phyloP scores from a whole-genome alignment of 2,113 vertebrate species.

The Pygoscelis antarcticus region DNA sequence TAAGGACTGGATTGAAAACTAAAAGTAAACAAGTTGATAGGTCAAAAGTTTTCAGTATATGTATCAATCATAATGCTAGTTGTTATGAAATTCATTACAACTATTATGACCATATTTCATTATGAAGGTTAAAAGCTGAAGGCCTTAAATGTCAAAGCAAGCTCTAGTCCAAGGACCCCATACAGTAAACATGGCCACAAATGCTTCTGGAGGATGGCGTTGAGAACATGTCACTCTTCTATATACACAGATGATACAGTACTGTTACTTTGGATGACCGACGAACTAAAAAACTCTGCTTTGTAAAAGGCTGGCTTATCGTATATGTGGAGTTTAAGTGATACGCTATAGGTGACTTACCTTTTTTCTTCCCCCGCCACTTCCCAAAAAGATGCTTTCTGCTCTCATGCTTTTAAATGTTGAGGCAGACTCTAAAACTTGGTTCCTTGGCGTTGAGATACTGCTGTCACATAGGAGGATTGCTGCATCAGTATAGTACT shows the following conservation, averaged over 20 bases:
- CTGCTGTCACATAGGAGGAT: background rate
- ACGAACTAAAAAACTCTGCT: too few species aligned
- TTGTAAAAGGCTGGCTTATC: background rate
- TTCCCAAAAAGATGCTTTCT: background rate
- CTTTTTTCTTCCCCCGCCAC: accelerated
- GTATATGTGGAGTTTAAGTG: accelerated
- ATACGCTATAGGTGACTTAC: accelerated
- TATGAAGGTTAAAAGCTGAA: background rate
- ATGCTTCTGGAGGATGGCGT: background rate
- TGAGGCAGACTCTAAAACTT: background rate
- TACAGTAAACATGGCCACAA: background rate
- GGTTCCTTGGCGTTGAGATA: background rate
- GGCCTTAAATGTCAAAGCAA: background rate
- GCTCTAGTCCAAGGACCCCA: background rate
- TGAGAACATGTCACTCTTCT: background rate
- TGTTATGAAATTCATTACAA: background rate
- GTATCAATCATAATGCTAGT: background rate
- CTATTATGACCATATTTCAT: background rate
- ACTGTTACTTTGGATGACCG: background rate
- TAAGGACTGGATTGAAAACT: background rate
- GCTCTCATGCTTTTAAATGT: background rate
- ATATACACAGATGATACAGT: background rate
- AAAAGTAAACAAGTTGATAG: background rate
- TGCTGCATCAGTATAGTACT: background rate
- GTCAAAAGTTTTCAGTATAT: background rate